These are phyloP conservation scores for human (Homo sapiens) DNA, from an alignment of 2,113 vertebrate species.

Conservation along the genomic window GRCh38 chr5:96283001-96283500, in stretches of 20 bases:
- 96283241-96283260: background rate
- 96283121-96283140: too few relatives aligned
- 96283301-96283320: background rate
- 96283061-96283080: too few relatives aligned
- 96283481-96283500: background rate
- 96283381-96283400: background rate
- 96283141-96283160: background rate
- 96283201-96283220: background rate
- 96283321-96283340: background rate
- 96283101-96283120: too few relatives aligned
- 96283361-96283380: background rate
- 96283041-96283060: too few relatives aligned
- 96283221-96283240: background rate
- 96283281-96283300: background rate
- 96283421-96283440: background rate
- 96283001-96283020: too few relatives aligned
- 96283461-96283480: background rate
- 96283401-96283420: background rate
- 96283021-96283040: too few relatives aligned
- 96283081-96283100: too few relatives aligned
- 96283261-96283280: background rate
- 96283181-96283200: conserved; percentile 1
- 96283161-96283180: background rate
- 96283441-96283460: background rate
- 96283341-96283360: background rate